Evolutionary conservation across 2,797 vertebrate species (phyloP).

Genomic region (Synaphobranchus kaupii): DNA sequence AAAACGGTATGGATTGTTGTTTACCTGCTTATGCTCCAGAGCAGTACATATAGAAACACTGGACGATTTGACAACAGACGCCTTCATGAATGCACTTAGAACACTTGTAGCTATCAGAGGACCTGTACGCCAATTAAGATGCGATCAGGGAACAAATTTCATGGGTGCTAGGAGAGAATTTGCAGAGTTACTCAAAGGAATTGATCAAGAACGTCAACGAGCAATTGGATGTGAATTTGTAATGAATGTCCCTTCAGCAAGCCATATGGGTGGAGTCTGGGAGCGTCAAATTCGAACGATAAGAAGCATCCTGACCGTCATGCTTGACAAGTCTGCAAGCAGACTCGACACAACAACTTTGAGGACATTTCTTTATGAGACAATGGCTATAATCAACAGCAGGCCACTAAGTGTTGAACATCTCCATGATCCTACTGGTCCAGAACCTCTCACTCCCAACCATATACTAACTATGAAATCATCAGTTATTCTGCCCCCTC

Average conservation of each 20-base stretch:
- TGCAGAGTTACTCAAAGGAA: too few species aligned
- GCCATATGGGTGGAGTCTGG: too few species aligned
- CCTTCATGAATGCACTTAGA: too few species aligned
- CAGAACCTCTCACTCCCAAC: constrained; percentile 36
- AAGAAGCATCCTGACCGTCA: constrained; percentile 15
- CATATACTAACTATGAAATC: constrained; percentile 44
- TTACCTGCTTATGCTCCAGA: constrained; percentile 25
- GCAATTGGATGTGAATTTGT: too few species aligned
- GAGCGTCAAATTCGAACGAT: too few species aligned
- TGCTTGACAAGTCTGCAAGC: constrained; percentile 24
- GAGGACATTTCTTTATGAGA: constrained; percentile 39
- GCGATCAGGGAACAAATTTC: too few species aligned
- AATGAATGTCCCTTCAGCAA: too few species aligned
- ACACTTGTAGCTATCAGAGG: too few species aligned
- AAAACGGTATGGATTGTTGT: constrained; percentile 35
- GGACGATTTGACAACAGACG: constrained; percentile 10
- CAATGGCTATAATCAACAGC: constrained; percentile 35
- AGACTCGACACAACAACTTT: constrained; percentile 23
- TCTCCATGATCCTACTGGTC: constrained; percentile 31
- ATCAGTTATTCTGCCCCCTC: constrained; percentile 27
- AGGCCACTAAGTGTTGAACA: constrained; percentile 37
- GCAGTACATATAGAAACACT: constrained; percentile 16
- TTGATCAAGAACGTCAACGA: too few species aligned
- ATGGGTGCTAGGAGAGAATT: too few species aligned
- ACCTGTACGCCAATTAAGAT: too few species aligned